Evolutionary conservation across 1,140 invertebrate genomes (phyloP), one percentile per base, ranked within the genome.

Genomic region (Drosophila orena): DNA sequence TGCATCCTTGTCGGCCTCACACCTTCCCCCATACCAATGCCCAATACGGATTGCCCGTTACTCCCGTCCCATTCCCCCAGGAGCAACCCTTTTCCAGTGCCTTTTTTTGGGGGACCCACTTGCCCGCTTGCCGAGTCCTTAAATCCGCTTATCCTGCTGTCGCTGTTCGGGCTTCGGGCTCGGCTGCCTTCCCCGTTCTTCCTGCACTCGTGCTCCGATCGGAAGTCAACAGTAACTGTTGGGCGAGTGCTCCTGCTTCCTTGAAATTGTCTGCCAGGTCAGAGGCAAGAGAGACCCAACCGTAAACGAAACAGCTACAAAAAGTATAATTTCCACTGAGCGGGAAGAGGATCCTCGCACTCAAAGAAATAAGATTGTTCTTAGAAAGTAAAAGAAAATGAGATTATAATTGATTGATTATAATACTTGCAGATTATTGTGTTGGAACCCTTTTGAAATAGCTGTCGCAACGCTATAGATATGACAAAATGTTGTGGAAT

Each of bases 81-180:
- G 49, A 60, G 37, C 75, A 88, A 89, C 85, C 84, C 84, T 89
- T 89, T 89, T 76, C 52, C 52, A 65, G 59, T 59, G 52, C 14
- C 44, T 62, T 58, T 55, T 73, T 43, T 78, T 81, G 65, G 72
- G 62, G 62, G 30, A 8, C 8, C 30, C 30, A 7, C 30, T 30
- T 30, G 30, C 61, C 52, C 62, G 42, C 56, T 75, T 42, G 20
- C 56, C 46, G 55, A 65, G 72, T 84, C 79, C 84, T 86, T 78
- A 79, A 89, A 88, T 83, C 83, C 75, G 83, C 70, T 86, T 89
- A 71, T 89, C 80, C 85, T 89, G 80, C 84, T 89, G 84, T 79
- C 76, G 47, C 62, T 34, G 37, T 47, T 65, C 58, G 49, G 49
- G 49, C 3, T 52, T 65, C 58, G 49, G 30, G 30, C 1, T 57